A percentile compares a stretch with the other conserved stretches of the same genome.
phyloP scores from a whole-genome alignment of 2,888 invertebrate genomes.

The Drosophila vallismaia region DNA sequence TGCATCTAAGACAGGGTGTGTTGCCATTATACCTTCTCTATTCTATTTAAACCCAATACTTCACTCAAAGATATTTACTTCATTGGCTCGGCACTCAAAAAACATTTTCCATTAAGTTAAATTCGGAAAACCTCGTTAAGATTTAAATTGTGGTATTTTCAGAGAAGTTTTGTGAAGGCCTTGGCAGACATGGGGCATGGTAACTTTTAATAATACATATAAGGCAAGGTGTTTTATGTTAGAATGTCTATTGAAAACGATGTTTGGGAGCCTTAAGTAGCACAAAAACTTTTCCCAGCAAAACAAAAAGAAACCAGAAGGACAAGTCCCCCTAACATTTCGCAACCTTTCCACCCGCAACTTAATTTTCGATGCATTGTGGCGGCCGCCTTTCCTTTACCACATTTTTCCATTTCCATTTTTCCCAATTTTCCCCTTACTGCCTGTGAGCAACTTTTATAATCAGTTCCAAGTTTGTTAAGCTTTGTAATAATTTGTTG shows the following conservation, averaged over 20 bases:
- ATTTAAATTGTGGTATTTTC: slow-evolving; percentile 27
- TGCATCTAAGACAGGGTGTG: no score
- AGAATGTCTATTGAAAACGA: slow-evolving; percentile 38
- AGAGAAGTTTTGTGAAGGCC: slow-evolving; percentile 37
- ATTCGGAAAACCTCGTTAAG: background rate
- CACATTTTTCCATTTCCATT: slow-evolving; percentile 19
- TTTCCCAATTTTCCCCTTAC: slow-evolving; percentile 10
- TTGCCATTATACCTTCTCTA: no score
- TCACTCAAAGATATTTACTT: background rate
- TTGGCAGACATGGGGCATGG: slow-evolving; percentile 28
- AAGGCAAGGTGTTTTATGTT: slow-evolving; percentile 41
- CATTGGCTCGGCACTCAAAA: background rate
- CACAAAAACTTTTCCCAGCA: slow-evolving; percentile 60
- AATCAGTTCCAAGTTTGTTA: slow-evolving; percentile 76
- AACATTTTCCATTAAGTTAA: slow-evolving; percentile 6
- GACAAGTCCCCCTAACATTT: slow-evolving; percentile 3
- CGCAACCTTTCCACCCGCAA: slow-evolving; percentile 20
- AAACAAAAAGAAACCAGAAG: slow-evolving; percentile 33
- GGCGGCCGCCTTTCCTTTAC: slow-evolving; percentile 9
- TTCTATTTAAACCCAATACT: background rate
- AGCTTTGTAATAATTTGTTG: slow-evolving; percentile 75
- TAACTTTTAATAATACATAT: slow-evolving; percentile 59
- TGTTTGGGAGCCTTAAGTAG: slow-evolving; percentile 50
- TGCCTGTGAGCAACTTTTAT: slow-evolving; percentile 64
- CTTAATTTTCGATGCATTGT: slow-evolving; percentile 26